These are phyloP conservation scores for Anhinga rufa DNA, from an alignment of 2,113 vertebrate genomes.

Conservation along the genomic window DNA sequence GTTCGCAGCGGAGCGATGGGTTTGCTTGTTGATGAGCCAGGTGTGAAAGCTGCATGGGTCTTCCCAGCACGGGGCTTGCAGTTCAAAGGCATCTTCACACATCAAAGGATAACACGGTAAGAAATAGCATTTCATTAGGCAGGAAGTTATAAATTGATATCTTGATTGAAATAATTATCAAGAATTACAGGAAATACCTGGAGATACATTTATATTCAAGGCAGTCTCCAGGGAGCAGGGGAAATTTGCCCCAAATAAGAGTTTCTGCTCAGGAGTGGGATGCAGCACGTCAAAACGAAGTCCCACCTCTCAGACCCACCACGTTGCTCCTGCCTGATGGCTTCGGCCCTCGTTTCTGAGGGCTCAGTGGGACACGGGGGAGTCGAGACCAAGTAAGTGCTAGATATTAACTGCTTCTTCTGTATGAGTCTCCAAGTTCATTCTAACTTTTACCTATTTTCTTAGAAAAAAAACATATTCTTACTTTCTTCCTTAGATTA, in stretches of 20 bases:
- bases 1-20: fast-evolving
- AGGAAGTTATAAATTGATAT: conserved; percentile 49
- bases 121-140: conserved; percentile 40
- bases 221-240: background rate
- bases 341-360: background rate
- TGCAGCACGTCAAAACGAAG: background rate
- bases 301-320: background rate
- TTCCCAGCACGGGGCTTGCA: conserved; percentile 36
- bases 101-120: background rate
- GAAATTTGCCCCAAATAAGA: background rate
- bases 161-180: conserved; percentile 64
- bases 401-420: background rate
- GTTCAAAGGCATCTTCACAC: conserved; percentile 33
- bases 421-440: too few species aligned
- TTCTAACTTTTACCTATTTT: background rate
- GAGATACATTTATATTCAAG: conserved; percentile 22
- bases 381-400: background rate
- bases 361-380: background rate
- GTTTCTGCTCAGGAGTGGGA: background rate
- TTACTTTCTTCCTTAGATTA: background rate
- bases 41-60: background rate
- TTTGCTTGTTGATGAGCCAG: background rate
- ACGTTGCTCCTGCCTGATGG: background rate
- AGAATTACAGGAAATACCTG: conserved; percentile 49
- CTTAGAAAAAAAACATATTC: background rate